Percentiles rank a stretch among this genome's conserved stretches.
Conservation (phyloP, 2,797 vertebrate genomes). For the Odontamblyopus lacepedii region DNA sequence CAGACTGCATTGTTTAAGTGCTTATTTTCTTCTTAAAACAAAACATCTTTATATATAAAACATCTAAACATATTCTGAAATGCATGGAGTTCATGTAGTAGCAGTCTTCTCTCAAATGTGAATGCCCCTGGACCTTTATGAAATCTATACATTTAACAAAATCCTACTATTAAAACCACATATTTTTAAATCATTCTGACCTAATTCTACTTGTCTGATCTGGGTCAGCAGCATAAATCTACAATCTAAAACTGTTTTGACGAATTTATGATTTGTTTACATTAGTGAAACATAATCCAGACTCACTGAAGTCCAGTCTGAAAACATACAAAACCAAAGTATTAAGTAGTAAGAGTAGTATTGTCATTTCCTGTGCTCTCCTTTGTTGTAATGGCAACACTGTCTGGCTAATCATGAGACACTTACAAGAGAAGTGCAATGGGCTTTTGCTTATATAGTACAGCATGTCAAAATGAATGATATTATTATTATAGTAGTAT, state of each 20-base stretch:
- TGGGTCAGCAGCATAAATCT: constrained; percentile 24
- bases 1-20: too few species aligned
- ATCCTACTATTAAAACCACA: too few species aligned
- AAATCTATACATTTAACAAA: too few species aligned
- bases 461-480: background rate
- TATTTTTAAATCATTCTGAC: background rate
- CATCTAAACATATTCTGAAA: too few species aligned
- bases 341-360: too few species aligned
- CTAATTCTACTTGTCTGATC: constrained; percentile 32
- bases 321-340: constrained; percentile 36
- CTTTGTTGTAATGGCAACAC: background rate
- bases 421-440: background rate
- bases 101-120: too few species aligned
- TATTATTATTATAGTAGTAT: background rate
- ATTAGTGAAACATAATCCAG: constrained; percentile 58
- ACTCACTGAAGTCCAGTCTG: constrained; percentile 21
- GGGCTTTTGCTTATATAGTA: background rate
- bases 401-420: background rate
- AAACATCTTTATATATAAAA: background rate
- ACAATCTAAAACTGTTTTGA: constrained; percentile 43
- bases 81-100: too few species aligned
- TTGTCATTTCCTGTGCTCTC: too few species aligned
- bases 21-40: too few species aligned
- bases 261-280: constrained; percentile 44
- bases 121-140: background rate